Percentiles rank a stretch among this genome's conserved stretches.
Conservation (phyloP, 2,888 invertebrate genomes). For the Parnassius apollo region DNA sequence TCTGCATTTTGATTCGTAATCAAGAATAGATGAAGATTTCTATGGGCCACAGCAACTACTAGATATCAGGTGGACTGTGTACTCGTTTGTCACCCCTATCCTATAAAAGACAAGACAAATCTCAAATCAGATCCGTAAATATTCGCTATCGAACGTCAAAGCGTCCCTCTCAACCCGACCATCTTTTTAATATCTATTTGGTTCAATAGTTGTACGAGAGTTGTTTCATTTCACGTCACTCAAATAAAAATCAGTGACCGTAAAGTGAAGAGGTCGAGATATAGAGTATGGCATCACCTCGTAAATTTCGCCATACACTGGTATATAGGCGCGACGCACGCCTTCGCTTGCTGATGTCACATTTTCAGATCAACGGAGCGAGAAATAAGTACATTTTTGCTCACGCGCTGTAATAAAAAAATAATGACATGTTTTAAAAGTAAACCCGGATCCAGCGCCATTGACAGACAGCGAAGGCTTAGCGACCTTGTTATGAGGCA, state of each 20-base stretch:
- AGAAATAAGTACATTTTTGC: conserved; percentile 81
- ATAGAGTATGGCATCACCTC: conserved; percentile 64
- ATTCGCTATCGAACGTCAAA: too few species aligned
- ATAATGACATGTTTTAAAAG: conserved; percentile 77
- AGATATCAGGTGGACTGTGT: too few species aligned
- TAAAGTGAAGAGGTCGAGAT: conserved; percentile 61
- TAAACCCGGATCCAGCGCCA: conserved; percentile 53
- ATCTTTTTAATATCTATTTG: conserved; percentile 4
- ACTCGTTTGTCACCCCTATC: too few species aligned
- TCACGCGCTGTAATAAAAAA: conserved; percentile 74
- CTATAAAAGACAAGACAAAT: too few species aligned
- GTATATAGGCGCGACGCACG: conserved; percentile 44
- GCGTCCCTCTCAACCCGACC: neutral
- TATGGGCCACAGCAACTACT: too few species aligned
- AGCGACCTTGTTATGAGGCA: neutral
- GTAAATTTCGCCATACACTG: conserved; percentile 53
- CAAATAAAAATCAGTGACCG: conserved; percentile 69
- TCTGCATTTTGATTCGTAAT: too few species aligned
- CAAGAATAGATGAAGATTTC: too few species aligned
- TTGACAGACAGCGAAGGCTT: conserved; percentile 50
- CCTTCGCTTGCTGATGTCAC: conserved; percentile 75
- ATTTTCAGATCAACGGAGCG: conserved; percentile 79
- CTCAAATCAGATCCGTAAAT: too few species aligned
- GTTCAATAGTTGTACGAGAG: conserved; percentile 30
- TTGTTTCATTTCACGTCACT: conserved; percentile 34